Conservation (phyloP, 2,888 invertebrate species). For the Pilophorus perplexus region DNA sequence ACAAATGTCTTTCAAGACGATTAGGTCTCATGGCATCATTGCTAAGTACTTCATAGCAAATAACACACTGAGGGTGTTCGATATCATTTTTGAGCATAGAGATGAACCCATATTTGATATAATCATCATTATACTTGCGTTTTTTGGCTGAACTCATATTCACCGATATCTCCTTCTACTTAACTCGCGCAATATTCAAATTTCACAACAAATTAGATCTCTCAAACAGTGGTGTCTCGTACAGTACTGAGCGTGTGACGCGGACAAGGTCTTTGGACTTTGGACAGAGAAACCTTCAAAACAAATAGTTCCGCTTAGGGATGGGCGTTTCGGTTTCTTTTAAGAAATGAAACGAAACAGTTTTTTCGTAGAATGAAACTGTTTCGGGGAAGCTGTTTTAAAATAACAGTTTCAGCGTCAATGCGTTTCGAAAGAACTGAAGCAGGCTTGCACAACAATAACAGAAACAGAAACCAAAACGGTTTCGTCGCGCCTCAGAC, state of each 20-base stretch:
- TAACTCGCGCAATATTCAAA: slow-evolving; percentile 6
- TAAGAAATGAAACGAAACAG: too few species aligned
- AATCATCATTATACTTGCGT: slow-evolving; percentile 16
- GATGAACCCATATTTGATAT: slow-evolving; percentile 12
- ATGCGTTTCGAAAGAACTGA: too few species aligned
- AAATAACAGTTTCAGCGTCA: too few species aligned
- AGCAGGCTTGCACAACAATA: too few species aligned
- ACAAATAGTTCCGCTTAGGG: too few species aligned
- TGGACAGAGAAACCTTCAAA: not conserved
- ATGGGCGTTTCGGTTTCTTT: too few species aligned
- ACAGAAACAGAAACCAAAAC: too few species aligned
- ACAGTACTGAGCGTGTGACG: slow-evolving; percentile 6
- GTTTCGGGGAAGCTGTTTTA: too few species aligned
- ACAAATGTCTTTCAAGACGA: slow-evolving; percentile 2
- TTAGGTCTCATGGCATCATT: slow-evolving; percentile 11
- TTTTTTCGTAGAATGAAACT: too few species aligned
- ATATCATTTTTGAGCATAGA: slow-evolving; percentile 5
- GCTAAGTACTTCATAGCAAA: slow-evolving; percentile 13
- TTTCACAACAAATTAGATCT: slow-evolving; percentile 1
- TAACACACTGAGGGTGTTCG: slow-evolving; percentile 5
- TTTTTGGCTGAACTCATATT: slow-evolving; percentile 6
- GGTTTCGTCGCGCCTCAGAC: too few species aligned
- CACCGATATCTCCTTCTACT: slow-evolving; percentile 1
- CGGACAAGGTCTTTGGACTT: slow-evolving; percentile 1
- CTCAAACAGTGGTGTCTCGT: slow-evolving; percentile 8